Evolutionary conservation across 2,113 vertebrate species (phyloP), one percentile per base, ranked within the genome.

Genomic region (Phaethornis superciliosus): DNA sequence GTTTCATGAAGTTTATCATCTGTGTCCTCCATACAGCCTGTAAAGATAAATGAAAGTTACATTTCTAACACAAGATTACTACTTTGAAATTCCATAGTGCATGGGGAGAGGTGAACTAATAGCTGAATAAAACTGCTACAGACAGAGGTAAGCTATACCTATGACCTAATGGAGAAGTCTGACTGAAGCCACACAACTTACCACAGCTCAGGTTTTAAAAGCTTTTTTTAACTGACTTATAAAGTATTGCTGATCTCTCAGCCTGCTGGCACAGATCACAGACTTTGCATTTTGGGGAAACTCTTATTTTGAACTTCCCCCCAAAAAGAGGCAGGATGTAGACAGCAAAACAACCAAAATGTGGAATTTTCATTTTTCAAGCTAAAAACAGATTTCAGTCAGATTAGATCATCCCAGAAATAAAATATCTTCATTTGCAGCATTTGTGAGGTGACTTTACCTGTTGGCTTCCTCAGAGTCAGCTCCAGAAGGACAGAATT

Each of bases 401-500:
- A 97, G 85, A 95, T 88, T 78, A 97, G 79, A 81, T 86, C 35
- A 75, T 23, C 81, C 92, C 80, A 89, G 64, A 96, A 95, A 95
- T 82, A 96, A 97, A 97, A 78, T 88, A 97, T 95, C 96, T 96
- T 94, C 87, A 94, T 89, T 97, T 86, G 85, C 91, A 97, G 88
- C 62, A 96, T 96, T 97, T 97, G 95, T 96, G 97, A 97, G 95
- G 94, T 1, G 15, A 96, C 95, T 97, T 98, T 98, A 97, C 97
- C 93, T 95, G 85, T 90, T 69, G 28, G 91, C 95, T 97, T 96
- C 96, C 96, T 97, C 95, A 98, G 94, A 97, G 95, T 94, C 93
- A 92, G 96, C 88, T 96, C 90, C 52, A 91, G 94, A 97, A 97
- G 92, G 90, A 97, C 85, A 96, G 95, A 96, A 93, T 96, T 97